Conservation (phyloP, 2,888 invertebrate species). For the Ophion ellenae region DNA sequence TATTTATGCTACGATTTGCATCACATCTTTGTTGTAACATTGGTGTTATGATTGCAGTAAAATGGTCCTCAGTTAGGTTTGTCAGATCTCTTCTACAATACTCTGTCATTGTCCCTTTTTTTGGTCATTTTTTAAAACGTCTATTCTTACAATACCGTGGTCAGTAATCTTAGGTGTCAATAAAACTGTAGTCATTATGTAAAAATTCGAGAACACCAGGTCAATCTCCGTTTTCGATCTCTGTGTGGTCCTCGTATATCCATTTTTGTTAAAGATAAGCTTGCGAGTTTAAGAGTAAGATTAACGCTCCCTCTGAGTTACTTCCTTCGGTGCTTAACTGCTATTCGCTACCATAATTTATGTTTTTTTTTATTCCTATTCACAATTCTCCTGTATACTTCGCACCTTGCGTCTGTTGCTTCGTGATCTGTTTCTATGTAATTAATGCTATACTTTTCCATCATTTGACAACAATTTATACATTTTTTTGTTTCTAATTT, state of each 20-base stretch:
- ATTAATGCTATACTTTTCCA: constrained; percentile 26
- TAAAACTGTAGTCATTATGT: constrained; percentile 33
- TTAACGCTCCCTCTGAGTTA: background rate
- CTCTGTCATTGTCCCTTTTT: no score
- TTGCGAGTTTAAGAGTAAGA: constrained; percentile 49
- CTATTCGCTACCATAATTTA: constrained; percentile 48
- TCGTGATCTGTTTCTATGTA: constrained; percentile 27
- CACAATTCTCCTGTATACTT: constrained; percentile 22
- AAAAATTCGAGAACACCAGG: constrained; percentile 51
- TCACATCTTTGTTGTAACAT: background rate
- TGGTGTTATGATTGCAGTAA: background rate
- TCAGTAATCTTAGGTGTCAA: constrained; percentile 51
- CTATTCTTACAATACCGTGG: constrained; percentile 38
- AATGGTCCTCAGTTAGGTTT: background rate
- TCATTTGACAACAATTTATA: constrained; percentile 53
- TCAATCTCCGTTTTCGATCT: constrained; percentile 45
- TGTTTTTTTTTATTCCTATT: constrained; percentile 37
- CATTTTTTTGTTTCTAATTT: constrained; percentile 33
- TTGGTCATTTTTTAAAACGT: no score
- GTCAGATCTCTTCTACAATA: no score
- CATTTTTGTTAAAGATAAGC: constrained; percentile 38
- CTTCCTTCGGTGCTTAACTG: constrained; percentile 19
- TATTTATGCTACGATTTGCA: background rate
- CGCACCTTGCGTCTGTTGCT: constrained; percentile 45
- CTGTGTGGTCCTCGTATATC: constrained; percentile 32